Evolutionary conservation across 2,888 invertebrate species (phyloP), one percentile per base, ranked within the genome.

Genomic region (Microplitis manilae): DNA sequence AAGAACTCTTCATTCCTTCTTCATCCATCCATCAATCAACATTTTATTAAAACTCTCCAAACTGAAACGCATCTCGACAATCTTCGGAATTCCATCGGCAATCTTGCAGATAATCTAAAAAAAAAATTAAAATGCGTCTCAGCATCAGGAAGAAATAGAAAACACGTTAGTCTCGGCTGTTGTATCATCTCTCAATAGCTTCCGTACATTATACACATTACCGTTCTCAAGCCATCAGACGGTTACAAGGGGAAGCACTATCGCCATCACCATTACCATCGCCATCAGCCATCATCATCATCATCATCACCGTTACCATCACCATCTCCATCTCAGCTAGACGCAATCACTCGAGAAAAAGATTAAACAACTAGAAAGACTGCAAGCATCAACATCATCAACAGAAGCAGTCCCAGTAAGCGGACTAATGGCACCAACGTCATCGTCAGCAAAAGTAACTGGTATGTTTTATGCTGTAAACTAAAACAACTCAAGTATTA

Each of bases 91-190:
- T 30, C 30, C 30, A 30, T 30, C 30, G 30, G 30, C 30, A 30
- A 30, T 59, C 9, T 59, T 59, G 59, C 59, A n/a, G n/a, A 59
- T 8, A 59, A 59, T 59, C 59, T 59, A 62, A 20, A 62, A 62
- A 20, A 62, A 77, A 75, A 65, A 76, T 76, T 68, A 72, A 40
- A 61, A 50, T 50, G 50, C 50, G 50, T 50, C 50, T 50, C 13
- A 61, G 79, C 80, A 84, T 79, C 83, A 85, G 86, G 87, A 86
- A 86, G 87, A 87, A 84, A 86, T 50, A 50, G 50, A 8, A 86
- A 83, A 82, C 30, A 30, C 30, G 30, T 30, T 30, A 30, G 76
- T 61, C 39, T 70, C 59, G 70, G 76, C 80, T 81, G 81, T 84
- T 83, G 83, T 83, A 83, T 82, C 84, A 83, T 85, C 82, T 78